These are phyloP conservation scores for Muscicapa adusta DNA, from an alignment of 2,113 vertebrate species.

Conservation along the genomic window DNA sequence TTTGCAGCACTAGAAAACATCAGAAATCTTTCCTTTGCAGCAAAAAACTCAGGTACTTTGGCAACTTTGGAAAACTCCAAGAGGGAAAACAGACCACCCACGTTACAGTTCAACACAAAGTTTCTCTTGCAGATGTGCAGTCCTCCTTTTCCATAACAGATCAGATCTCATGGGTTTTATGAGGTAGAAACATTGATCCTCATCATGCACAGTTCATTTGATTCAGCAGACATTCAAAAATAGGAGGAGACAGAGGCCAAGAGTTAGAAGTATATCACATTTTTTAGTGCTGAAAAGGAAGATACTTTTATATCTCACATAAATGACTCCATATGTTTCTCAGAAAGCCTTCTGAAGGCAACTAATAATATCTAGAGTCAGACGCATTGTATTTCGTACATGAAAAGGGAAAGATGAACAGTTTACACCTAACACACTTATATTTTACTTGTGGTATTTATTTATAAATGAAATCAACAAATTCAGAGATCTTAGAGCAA, in stretches of 20 bases:
- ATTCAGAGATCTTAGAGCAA: constrained; percentile 18
- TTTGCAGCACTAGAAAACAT: constrained; percentile 39
- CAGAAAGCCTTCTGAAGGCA: neutral
- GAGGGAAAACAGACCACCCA: constrained; percentile 39
- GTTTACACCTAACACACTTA: neutral
- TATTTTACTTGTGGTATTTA: neutral
- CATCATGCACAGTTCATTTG: neutral
- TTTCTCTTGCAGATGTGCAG: neutral
- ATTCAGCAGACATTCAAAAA: neutral
- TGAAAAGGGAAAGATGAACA: neutral
- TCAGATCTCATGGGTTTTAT: neutral
- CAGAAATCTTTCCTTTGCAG: constrained; percentile 32
- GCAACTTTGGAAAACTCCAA: constrained; percentile 30
- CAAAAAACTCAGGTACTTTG: constrained; percentile 43
- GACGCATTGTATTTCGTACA: neutral
- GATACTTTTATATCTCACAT: neutral
- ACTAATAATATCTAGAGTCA: neutral
- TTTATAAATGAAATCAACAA: constrained; percentile 29
- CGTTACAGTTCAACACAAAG: neutral
- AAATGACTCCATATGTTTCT: constrained; percentile 20
- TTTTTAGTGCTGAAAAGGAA: constrained; percentile 46
- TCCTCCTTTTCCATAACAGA: neutral
- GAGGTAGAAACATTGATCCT: neutral
- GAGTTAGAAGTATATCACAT: neutral
- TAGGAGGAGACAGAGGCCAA: neutral